Evolutionary conservation across 1,140 invertebrate species (phyloP).

Genomic region (Eriosoma lanigerum): DNA sequence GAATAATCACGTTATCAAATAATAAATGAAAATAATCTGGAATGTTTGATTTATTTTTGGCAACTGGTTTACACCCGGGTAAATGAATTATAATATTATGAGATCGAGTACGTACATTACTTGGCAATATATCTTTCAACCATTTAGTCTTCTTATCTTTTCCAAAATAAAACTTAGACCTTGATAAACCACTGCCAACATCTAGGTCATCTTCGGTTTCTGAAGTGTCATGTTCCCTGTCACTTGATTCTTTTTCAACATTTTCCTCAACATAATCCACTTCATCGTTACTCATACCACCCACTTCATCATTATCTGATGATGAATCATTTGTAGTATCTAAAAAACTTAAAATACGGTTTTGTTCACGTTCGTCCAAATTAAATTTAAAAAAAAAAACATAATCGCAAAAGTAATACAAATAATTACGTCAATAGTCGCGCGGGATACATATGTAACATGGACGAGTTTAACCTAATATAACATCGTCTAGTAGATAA

Average conservation of each 20-base stretch:
- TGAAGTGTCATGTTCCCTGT: conserved; percentile 13
- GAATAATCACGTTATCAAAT: conserved; percentile 39
- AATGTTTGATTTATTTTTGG: conserved; percentile 33
- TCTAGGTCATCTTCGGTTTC: conserved; percentile 11
- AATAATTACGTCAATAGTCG: conserved; percentile 32
- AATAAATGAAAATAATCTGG: conserved; percentile 22
- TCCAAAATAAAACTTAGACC: conserved; percentile 27
- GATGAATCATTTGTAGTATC: not conserved
- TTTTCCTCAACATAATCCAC: conserved; percentile 27
- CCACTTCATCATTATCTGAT: not conserved
- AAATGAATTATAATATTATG: conserved; percentile 26
- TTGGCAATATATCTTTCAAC: not conserved
- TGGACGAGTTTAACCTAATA: not conserved
- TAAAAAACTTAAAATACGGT: conserved; percentile 6
- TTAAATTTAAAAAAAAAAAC: conserved; percentile 15
- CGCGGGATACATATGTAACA: conserved; percentile 12
- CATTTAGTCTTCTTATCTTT: conserved; percentile 25
- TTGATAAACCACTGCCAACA: conserved; percentile 1
- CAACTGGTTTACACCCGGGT: conserved; percentile 13
- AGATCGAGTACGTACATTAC: not conserved
- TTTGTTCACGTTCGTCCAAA: conserved; percentile 32
- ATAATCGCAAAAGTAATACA: conserved; percentile 7
- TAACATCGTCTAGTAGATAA: not conserved
- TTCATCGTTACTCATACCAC: not conserved
- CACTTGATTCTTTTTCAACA: conserved; percentile 23